Percentiles rank a stretch among this genome's conserved stretches.
Evolutionary conservation across 2,113 vertebrate genomes (phyloP).

Genomic region (Hyaena hyaena): DNA sequence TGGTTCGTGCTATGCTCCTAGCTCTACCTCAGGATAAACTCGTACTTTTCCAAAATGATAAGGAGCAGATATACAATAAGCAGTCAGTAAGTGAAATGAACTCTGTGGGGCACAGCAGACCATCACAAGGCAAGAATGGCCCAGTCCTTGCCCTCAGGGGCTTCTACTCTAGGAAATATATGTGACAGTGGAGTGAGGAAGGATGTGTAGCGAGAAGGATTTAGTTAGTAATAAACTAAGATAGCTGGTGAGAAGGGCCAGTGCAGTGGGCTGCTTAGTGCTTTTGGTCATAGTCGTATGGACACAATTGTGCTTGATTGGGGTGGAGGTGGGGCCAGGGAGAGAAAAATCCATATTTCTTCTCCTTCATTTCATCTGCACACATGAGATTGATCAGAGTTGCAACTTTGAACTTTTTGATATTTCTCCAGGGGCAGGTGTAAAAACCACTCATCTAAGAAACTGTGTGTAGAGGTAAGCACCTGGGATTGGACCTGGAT

Average conservation of each 20-base stretch:
- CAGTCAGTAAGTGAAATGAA: not conserved
- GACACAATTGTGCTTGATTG: not conserved
- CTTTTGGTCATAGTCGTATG: not conserved
- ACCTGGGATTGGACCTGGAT: not conserved
- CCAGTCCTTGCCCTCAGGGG: not conserved
- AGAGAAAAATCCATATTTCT: not conserved
- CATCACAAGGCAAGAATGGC: not conserved
- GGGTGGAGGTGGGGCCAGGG: not conserved
- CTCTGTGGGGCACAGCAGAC: not conserved
- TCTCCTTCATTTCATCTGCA: slow-evolving; percentile 4
- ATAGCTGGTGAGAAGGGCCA: not conserved
- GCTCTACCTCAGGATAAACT: not conserved
- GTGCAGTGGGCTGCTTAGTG: not conserved
- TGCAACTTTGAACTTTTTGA: slow-evolving; percentile 29
- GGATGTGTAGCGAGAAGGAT: not conserved
- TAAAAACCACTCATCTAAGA: not conserved
- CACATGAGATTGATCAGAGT: not conserved
- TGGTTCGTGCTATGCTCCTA: not conserved
- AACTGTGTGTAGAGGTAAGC: not conserved
- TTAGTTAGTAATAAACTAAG: not conserved
- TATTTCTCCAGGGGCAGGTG: not conserved
- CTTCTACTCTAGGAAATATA: not conserved
- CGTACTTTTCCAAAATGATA: not conserved
- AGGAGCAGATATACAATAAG: not conserved
- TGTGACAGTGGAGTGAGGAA: not conserved